Percentiles rank a stretch among this genome's conserved stretches.
Evolutionary conservation across 2,888 invertebrate genomes (phyloP).

Genomic region (Marronus borbonicus): DNA sequence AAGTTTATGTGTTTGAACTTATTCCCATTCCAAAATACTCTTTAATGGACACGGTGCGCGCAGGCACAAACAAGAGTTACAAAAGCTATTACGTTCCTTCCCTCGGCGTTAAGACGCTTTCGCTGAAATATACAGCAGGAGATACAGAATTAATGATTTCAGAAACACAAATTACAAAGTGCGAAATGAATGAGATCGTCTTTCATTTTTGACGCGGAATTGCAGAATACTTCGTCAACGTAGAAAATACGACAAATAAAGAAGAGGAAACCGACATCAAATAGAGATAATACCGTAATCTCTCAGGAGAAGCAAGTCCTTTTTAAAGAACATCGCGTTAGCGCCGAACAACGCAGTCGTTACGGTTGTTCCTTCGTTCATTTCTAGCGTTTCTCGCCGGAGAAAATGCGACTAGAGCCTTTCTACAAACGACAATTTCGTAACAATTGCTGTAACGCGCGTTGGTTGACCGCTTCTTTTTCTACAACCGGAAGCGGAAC

Average conservation of each 20-base stretch:
- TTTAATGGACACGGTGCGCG: too few species aligned
- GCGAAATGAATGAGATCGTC: background rate
- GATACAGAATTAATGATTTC: too few species aligned
- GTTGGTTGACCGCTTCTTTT: slow-evolving; percentile 11
- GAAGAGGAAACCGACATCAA: slow-evolving; percentile 14
- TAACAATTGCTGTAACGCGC: background rate
- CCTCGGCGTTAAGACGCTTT: too few species aligned
- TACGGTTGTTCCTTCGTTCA: slow-evolving; percentile 22
- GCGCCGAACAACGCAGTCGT: background rate
- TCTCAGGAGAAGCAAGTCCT: slow-evolving; percentile 19
- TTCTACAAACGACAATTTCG: background rate
- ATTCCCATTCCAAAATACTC: too few species aligned
- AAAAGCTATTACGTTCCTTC: too few species aligned
- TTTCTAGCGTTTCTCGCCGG: slow-evolving; percentile 21
- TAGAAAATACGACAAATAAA: background rate
- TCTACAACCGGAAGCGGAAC: background rate
- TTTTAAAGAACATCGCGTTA: slow-evolving; percentile 19
- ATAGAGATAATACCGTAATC: slow-evolving; percentile 32
- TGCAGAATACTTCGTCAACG: background rate
- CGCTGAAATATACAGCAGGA: too few species aligned
- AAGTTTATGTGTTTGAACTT: too few species aligned
- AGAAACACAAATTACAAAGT: background rate
- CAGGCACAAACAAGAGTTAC: too few species aligned
- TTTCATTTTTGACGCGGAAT: slow-evolving; percentile 11
- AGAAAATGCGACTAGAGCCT: background rate